Evolutionary conservation across 2,888 invertebrate species (phyloP).

Genomic region (Hyppa rectilinea): DNA sequence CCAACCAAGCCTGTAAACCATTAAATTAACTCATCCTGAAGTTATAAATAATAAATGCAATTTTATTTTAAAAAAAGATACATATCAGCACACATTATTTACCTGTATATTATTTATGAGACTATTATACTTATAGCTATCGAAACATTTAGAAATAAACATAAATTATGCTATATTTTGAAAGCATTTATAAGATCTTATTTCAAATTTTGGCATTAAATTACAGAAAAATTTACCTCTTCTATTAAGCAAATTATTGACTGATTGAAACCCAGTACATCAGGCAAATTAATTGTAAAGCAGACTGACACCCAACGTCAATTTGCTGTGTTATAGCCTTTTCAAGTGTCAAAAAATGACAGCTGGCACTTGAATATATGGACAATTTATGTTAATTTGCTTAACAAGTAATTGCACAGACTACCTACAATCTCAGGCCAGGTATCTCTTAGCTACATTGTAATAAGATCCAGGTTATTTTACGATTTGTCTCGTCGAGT

Average conservation of each 20-base stretch:
- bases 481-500: conserved; percentile 60
- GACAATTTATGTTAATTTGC: not conserved
- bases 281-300: not conserved
- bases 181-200: too few relatives aligned
- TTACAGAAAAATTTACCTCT: too few relatives aligned
- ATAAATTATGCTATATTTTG: too few relatives aligned
- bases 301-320: not conserved
- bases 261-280: too few relatives aligned
- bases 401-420: not conserved
- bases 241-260: too few relatives aligned
- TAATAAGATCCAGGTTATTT: conserved; percentile 58
- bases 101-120: not conserved
- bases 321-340: not conserved
- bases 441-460: conserved; percentile 38
- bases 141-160: too few relatives aligned
- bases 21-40: not conserved
- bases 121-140: not conserved
- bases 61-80: not conserved
- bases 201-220: too few relatives aligned
- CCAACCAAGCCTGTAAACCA: too few relatives aligned
- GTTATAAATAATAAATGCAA: not conserved
- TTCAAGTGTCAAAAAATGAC: not conserved
- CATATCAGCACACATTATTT: not conserved
- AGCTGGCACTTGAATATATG: not conserved
- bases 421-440: not conserved